Conservation (phyloP, 2,113 vertebrate species). For the Mirza zaza region DNA sequence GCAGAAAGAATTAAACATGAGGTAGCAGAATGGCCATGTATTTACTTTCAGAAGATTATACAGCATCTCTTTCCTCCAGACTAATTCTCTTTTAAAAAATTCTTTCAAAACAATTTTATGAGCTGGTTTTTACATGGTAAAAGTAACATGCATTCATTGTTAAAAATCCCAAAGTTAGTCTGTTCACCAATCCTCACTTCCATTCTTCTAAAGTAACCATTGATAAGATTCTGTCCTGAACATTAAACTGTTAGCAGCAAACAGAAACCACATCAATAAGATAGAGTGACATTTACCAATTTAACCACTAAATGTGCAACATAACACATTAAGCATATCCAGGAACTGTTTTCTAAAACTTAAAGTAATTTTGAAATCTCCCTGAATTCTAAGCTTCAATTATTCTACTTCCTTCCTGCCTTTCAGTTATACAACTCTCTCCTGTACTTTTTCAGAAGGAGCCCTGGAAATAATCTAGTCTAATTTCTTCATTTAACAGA, state of each 20-base stretch:
- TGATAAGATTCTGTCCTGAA: not conserved
- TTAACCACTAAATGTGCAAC: not conserved
- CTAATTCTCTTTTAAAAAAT: not conserved
- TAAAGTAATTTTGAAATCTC: conserved; percentile 50
- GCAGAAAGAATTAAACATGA: not conserved
- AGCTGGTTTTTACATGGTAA: not conserved
- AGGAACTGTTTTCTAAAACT: conserved; percentile 42
- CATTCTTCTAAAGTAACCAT: conserved; percentile 1
- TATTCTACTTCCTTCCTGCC: conserved; percentile 43
- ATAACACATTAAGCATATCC: not conserved
- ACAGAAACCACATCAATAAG: conserved; percentile 5
- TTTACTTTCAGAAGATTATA: conserved; percentile 25
- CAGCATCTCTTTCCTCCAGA: conserved; percentile 4
- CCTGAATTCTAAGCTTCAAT: conserved; percentile 28
- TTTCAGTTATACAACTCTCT: conserved; percentile 32
- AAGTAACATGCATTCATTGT: not conserved
- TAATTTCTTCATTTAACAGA: conserved; percentile 59
- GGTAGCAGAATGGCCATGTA: not conserved
- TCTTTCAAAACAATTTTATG: not conserved
- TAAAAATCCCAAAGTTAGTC: conserved; percentile 27
- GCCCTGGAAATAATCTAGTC: conserved; percentile 44
- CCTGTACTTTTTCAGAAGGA: conserved; percentile 26
- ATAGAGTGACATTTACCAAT: not conserved
- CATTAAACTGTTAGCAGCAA: not conserved
- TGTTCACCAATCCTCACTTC: not conserved